phyloP scores from a whole-genome alignment of 1,140 invertebrate species.

The Papilio polytes region DNA sequence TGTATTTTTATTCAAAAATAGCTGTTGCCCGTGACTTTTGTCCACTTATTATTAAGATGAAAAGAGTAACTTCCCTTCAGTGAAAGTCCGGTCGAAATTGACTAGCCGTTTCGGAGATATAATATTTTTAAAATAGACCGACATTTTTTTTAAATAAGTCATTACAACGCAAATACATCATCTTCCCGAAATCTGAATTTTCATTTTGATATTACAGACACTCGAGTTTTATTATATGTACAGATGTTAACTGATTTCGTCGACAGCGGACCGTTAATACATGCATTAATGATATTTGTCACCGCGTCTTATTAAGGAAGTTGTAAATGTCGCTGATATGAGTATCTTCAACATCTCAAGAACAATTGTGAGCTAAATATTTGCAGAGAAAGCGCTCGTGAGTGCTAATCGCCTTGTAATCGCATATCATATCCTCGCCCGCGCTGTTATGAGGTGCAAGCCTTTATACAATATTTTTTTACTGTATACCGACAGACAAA shows the following conservation, averaged over 20 bases:
- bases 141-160: no score
- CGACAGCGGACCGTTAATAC: conserved; percentile 1
- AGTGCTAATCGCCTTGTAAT: conserved; percentile 25
- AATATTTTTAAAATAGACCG: no score
- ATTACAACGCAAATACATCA: no score
- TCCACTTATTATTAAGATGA: no score
- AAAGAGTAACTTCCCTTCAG: no score
- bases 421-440: not conserved
- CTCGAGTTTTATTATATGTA: no score
- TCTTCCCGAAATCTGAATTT: no score
- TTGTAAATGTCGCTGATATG: conserved; percentile 11
- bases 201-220: no score
- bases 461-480: not conserved
- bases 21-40: no score
- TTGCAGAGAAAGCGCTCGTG: conserved; percentile 14
- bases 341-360: conserved; percentile 9
- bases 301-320: conserved; percentile 22
- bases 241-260: not conserved
- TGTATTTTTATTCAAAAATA: not conserved
- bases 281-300: conserved; percentile 16
- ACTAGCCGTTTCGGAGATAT: no score
- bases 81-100: no score
- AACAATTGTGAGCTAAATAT: conserved; percentile 25
- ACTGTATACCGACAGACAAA: not conserved
- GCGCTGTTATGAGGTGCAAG: not conserved